phyloP scores from a whole-genome alignment of 2,113 vertebrate genomes.

The Baryphthengus martii region DNA sequence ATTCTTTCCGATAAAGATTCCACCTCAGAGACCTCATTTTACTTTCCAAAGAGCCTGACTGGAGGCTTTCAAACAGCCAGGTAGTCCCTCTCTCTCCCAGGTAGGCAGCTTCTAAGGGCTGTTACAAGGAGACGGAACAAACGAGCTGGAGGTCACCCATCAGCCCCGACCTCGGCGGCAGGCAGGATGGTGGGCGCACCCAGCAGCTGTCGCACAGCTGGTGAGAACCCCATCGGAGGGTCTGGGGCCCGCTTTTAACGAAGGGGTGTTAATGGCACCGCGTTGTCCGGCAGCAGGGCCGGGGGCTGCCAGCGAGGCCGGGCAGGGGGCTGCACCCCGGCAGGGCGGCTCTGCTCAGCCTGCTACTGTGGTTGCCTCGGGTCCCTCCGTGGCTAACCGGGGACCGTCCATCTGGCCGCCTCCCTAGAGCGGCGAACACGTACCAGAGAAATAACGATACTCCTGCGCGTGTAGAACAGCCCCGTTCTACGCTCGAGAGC shows the following conservation, averaged over 20 bases:
- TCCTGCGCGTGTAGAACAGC: background rate
- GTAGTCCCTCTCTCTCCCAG: background rate
- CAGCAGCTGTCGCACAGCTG: background rate
- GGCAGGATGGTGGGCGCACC: background rate
- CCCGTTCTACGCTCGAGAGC: fast-evolving
- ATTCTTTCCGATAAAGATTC: background rate
- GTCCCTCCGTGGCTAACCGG: fast-evolving
- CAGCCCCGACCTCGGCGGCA: background rate
- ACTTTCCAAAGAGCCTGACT: background rate
- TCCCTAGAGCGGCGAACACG: fast-evolving
- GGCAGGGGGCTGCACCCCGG: background rate
- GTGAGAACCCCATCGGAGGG: background rate
- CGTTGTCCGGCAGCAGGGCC: background rate
- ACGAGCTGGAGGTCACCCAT: background rate
- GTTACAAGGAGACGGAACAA: too few species aligned
- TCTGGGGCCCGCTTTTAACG: too few species aligned
- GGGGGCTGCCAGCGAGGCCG: fast-evolving
- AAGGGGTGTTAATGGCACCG: background rate
- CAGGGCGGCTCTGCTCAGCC: background rate
- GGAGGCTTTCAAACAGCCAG: background rate
- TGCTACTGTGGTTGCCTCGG: fast-evolving
- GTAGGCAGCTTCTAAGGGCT: fast-evolving
- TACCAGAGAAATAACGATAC: fast-evolving
- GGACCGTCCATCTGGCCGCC: background rate
- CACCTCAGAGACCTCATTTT: background rate